These are phyloP conservation scores for Aquatica leii DNA, from an alignment of 2,888 invertebrate species.

Conservation along the genomic window DNA sequence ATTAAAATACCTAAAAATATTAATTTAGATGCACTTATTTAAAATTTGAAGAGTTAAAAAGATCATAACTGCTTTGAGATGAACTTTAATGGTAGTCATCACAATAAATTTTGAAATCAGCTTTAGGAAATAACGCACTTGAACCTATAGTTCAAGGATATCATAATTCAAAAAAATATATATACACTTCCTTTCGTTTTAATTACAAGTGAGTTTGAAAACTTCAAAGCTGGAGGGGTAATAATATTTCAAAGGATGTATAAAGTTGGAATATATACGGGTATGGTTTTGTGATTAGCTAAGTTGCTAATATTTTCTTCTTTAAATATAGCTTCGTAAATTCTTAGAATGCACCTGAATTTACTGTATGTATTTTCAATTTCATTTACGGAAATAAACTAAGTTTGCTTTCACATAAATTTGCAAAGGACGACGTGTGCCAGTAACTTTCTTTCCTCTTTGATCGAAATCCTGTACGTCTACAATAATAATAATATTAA, in stretches of 20 bases:
- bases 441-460: slow-evolving; percentile 13
- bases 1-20: neutral
- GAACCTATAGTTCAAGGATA: slow-evolving; percentile 8
- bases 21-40: neutral
- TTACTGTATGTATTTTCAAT: slow-evolving; percentile 43
- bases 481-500: slow-evolving; percentile 7
- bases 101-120: neutral
- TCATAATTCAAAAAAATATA: neutral
- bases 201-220: too few species aligned
- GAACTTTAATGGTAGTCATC: neutral
- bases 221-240: too few species aligned
- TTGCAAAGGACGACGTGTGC: slow-evolving; percentile 28
- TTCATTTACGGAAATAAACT: slow-evolving; percentile 47
- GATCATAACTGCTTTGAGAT: slow-evolving; percentile 1
- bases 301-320: slow-evolving; percentile 25
- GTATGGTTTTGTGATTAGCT: slow-evolving; percentile 19
- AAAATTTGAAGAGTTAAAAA: neutral
- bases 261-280: too few species aligned
- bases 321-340: slow-evolving; percentile 29
- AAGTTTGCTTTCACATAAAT: slow-evolving; percentile 44
- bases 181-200: neutral
- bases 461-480: slow-evolving; percentile 22
- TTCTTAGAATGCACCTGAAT: slow-evolving; percentile 30
- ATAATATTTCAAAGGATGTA: too few species aligned
- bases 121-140: slow-evolving; percentile 5